Evolutionary conservation across 2,113 vertebrate genomes (phyloP).

Genomic region (Perca flavescens): DNA sequence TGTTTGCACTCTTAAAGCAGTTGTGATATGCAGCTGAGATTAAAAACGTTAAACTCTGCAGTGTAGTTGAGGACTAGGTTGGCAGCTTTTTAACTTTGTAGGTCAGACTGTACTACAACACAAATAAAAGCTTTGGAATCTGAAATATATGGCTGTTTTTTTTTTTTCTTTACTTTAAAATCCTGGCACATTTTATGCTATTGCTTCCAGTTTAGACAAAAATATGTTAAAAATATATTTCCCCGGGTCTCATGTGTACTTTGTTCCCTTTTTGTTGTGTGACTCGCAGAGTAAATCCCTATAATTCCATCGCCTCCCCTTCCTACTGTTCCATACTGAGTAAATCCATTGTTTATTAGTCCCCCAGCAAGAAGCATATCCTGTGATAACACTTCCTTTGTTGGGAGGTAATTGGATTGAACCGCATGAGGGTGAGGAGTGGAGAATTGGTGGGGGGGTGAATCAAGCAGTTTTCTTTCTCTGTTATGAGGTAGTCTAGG

Average conservation of each 20-base stretch:
- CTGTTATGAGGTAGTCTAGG: constrained; percentile 4
- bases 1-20: constrained; percentile 10
- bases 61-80: neutral
- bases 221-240: constrained; percentile 6
- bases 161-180: too few relatives aligned
- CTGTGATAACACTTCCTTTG: constrained; percentile 66
- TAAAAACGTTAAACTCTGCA: constrained; percentile 16
- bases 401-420: constrained; percentile 72
- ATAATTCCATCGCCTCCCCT: constrained; percentile 20
- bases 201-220: neutral
- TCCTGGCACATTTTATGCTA: neutral
- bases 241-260: neutral
- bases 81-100: neutral
- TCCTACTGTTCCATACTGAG: constrained; percentile 25
- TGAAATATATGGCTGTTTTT: neutral
- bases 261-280: constrained; percentile 31
- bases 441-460: constrained; percentile 10
- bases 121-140: too few relatives aligned
- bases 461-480: constrained; percentile 36
- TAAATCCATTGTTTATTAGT: constrained; percentile 61
- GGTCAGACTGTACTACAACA: neutral
- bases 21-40: constrained; percentile 8
- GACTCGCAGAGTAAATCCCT: constrained; percentile 51
- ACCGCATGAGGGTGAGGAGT: constrained; percentile 36
- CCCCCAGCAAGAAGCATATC: constrained; percentile 52